These are phyloP conservation scores for Melanostoma scalare DNA, from an alignment of 2,888 invertebrate genomes.

Conservation along the genomic window DNA sequence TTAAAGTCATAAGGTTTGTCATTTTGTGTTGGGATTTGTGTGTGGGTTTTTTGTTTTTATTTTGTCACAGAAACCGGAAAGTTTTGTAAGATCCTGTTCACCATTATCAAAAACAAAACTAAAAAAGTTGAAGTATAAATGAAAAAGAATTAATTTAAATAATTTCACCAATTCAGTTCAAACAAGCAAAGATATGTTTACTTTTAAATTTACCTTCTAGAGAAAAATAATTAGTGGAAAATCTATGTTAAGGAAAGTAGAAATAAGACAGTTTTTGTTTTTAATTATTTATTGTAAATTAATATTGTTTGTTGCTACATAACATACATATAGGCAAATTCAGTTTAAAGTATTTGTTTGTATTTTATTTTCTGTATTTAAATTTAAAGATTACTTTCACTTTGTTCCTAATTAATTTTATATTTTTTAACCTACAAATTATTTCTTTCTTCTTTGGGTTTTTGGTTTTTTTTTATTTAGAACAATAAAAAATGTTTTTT, in stretches of 20 bases:
- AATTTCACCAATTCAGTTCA: conserved; percentile 73
- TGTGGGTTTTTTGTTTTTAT: conserved; percentile 42
- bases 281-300: conserved; percentile 63
- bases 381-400: conserved; percentile 15
- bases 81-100: conserved; percentile 63
- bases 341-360: conserved; percentile 49
- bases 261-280: conserved; percentile 56
- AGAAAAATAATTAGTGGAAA: conserved; percentile 24
- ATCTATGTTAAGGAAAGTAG: conserved; percentile 34
- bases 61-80: conserved; percentile 59
- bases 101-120: conserved; percentile 38
- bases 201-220: conserved; percentile 30
- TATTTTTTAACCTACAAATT: conserved; percentile 70
- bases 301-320: conserved; percentile 60
- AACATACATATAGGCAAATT: conserved; percentile 60
- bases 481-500: conserved; percentile 68
- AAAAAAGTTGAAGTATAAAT: conserved; percentile 15
- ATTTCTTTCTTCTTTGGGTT: conserved; percentile 37
- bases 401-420: conserved; percentile 54
- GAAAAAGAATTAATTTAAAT: conserved; percentile 43
- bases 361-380: conserved; percentile 40
- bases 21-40: conserved; percentile 58
- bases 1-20: conserved; percentile 65
- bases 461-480: conserved; percentile 58
- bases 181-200: conserved; percentile 71